Conservation (phyloP, 2,797 vertebrate genomes). For the Eutrigla gurnardus region DNA sequence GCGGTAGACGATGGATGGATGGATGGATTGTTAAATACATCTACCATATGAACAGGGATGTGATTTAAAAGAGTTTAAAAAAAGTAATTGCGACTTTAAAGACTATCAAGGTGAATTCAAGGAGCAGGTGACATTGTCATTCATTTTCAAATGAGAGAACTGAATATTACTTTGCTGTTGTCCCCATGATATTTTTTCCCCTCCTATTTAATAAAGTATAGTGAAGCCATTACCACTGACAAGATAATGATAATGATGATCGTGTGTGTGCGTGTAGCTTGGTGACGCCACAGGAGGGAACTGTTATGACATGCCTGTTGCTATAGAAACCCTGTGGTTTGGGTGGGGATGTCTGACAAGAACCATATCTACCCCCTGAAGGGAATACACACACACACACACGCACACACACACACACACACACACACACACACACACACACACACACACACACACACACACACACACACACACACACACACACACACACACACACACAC, state of each 20-base stretch:
- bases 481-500: constrained; percentile 29
- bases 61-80: background rate
- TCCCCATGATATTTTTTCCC: background rate
- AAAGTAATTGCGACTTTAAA: background rate
- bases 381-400: constrained; percentile 26
- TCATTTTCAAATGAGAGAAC: background rate
- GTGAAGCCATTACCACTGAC: constrained; percentile 15
- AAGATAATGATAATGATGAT: constrained; percentile 36
- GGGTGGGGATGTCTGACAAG: constrained; percentile 54
- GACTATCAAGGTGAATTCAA: background rate
- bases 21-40: too few species aligned
- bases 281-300: constrained; percentile 55
- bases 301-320: constrained; percentile 76
- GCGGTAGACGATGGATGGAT: too few species aligned
- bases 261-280: constrained; percentile 14
- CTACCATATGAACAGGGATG: too few species aligned
- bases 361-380: constrained; percentile 41
- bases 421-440: constrained; percentile 28
- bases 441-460: constrained; percentile 19
- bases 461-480: constrained; percentile 9
- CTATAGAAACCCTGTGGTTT: constrained; percentile 62
- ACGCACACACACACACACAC: constrained; percentile 8
- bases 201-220: background rate
- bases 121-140: background rate
- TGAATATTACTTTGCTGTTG: background rate